phyloP scores from a whole-genome alignment of 2,113 vertebrate species.

The Sciurus niger region DNA sequence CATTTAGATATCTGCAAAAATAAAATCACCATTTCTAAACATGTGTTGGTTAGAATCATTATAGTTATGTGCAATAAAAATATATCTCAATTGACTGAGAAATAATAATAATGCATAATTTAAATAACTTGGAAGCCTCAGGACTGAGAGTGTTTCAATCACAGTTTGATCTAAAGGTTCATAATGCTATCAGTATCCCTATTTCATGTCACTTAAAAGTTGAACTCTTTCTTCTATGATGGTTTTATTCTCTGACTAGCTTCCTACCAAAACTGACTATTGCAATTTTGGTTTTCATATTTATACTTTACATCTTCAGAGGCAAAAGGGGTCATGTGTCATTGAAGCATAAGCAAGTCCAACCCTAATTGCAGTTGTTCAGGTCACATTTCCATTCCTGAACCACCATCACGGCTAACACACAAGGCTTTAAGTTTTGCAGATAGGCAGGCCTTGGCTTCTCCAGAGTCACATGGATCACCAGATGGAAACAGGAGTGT shows the following conservation, averaged over 20 bases:
- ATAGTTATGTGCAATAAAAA: background rate
- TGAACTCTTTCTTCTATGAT: background rate
- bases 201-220: background rate
- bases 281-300: background rate
- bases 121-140: background rate
- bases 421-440: background rate
- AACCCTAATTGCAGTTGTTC: too few relatives aligned
- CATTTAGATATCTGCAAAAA: background rate
- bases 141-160: background rate
- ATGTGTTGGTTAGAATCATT: background rate
- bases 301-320: background rate
- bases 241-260: background rate
- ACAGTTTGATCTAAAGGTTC: background rate
- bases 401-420: background rate
- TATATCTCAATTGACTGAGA: background rate
- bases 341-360: too few relatives aligned
- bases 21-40: background rate
- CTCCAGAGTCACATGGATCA: background rate
- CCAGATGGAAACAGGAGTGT: background rate
- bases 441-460: background rate
- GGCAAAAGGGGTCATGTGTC: accelerated
- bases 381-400: background rate
- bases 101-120: background rate
- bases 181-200: background rate
- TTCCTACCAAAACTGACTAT: background rate